A percentile compares a stretch with the other conserved stretches of the same genome.
These are phyloP conservation scores for Aphelocoma coerulescens DNA, from an alignment of 2,113 vertebrate genomes.

Conservation along the genomic window DNA sequence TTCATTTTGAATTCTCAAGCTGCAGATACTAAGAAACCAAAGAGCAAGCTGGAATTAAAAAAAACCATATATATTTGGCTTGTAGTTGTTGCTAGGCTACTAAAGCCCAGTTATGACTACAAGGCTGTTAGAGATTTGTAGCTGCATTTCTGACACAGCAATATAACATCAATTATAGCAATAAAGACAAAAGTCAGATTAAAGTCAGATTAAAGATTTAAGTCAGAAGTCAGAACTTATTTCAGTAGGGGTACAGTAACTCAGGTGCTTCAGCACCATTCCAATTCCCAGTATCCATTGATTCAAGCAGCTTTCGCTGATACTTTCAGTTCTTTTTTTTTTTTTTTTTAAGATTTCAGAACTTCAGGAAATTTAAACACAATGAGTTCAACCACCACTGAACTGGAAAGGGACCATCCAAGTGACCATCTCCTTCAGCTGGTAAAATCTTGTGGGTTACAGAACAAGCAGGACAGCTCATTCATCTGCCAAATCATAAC, in stretches of 20 bases:
- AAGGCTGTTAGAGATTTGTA: not conserved
- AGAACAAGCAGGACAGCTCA: not conserved
- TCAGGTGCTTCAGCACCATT: not conserved
- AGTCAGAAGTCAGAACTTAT: not conserved
- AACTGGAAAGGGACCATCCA: not conserved
- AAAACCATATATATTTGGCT: not conserved
- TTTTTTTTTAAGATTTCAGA: not conserved
- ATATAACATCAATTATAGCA: not conserved
- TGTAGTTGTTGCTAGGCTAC: conserved; percentile 31
- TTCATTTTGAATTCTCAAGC: not conserved
- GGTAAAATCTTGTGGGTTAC: not conserved
- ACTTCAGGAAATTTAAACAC: not conserved
- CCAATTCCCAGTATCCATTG: not conserved
- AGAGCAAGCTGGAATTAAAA: not conserved
- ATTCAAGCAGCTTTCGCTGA: not conserved
- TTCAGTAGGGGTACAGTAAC: not conserved
- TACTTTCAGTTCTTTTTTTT: not conserved
- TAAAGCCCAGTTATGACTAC: not conserved
- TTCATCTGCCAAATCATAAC: not conserved
- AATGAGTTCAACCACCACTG: not conserved
- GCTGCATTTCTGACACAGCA: not conserved
- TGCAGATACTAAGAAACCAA: not conserved
- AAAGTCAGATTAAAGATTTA: not conserved
- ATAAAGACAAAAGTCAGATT: not conserved
- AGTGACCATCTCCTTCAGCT: not conserved